These are phyloP conservation scores for Apocrypta bakeri DNA, from an alignment of 1,140 invertebrate genomes.

Conservation along the genomic window DNA sequence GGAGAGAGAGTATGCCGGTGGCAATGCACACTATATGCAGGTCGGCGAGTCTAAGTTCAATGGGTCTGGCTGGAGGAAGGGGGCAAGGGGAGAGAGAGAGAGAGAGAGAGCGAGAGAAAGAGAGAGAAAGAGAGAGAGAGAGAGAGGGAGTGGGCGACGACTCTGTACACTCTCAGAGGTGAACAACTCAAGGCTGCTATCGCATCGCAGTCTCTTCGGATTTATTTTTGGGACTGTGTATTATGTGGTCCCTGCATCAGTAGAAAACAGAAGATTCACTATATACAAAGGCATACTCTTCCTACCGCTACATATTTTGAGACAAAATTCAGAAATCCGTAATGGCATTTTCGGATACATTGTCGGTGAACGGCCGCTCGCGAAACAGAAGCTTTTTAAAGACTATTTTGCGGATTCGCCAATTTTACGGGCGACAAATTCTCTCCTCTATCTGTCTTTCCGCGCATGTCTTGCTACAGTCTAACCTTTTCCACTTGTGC, in stretches of 20 bases:
- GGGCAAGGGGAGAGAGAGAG: too few species aligned
- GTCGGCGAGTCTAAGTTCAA: conserved; percentile 49
- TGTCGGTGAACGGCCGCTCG: neutral
- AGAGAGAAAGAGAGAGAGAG: too few species aligned
- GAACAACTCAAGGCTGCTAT: neutral
- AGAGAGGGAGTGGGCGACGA: too few species aligned
- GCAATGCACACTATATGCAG: neutral
- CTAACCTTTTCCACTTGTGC: neutral
- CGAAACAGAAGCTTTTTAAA: too few species aligned
- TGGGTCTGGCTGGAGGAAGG: conserved; percentile 10
- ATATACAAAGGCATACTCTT: neutral
- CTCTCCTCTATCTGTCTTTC: too few species aligned
- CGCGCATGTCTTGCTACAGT: neutral
- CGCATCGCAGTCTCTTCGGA: too few species aligned
- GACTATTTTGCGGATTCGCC: neutral
- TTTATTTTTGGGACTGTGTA: too few species aligned
- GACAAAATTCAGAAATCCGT: neutral
- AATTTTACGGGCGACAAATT: neutral
- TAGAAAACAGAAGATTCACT: too few species aligned
- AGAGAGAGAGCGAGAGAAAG: neutral
- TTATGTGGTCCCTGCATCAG: too few species aligned
- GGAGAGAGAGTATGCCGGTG: neutral
- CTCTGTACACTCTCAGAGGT: conserved; percentile 3
- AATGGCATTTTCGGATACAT: neutral
- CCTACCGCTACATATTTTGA: neutral